Conservation (phyloP, 1,140 invertebrate genomes). For the Drosophila serrata region DNA sequence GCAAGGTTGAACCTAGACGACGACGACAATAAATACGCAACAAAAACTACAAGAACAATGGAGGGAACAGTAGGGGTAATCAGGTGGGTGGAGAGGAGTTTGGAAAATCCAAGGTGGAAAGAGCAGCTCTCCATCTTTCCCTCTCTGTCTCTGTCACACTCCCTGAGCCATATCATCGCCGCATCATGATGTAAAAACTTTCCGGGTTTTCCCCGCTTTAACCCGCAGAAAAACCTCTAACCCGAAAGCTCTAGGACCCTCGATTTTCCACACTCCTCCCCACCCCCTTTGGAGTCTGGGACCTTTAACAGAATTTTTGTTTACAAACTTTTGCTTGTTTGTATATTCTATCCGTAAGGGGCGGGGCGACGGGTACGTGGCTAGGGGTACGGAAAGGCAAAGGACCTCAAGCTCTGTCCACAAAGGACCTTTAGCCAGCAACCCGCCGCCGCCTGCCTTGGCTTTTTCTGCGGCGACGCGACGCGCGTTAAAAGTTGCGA, state of each 20-base stretch:
- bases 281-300: slow-evolving; percentile 1
- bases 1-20: slow-evolving; percentile 61
- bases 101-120: slow-evolving; percentile 21
- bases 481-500: slow-evolving; percentile 75
- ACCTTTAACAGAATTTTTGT: slow-evolving; percentile 74
- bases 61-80: slow-evolving; percentile 22
- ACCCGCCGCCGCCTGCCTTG: slow-evolving; percentile 1
- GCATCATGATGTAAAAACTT: slow-evolving; percentile 84
- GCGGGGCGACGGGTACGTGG: background rate
- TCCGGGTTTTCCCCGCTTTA: slow-evolving; percentile 53
- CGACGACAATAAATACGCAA: slow-evolving; percentile 78
- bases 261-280: background rate
- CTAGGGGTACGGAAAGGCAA: too few species aligned
- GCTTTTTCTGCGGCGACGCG: slow-evolving; percentile 39
- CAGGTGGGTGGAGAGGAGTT: slow-evolving; percentile 14
- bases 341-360: slow-evolving; percentile 56
- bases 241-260: slow-evolving; percentile 17
- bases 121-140: slow-evolving; percentile 18
- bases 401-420: slow-evolving; percentile 58
- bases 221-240: slow-evolving; percentile 57
- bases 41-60: slow-evolving; percentile 40
- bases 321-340: slow-evolving; percentile 83
- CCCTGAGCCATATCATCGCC: slow-evolving; percentile 74
- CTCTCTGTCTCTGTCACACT: slow-evolving; percentile 7
- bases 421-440: slow-evolving; percentile 49